Evolutionary conservation across 2,888 invertebrate genomes (phyloP).

Genomic region (Ornithoptera priamus): DNA sequence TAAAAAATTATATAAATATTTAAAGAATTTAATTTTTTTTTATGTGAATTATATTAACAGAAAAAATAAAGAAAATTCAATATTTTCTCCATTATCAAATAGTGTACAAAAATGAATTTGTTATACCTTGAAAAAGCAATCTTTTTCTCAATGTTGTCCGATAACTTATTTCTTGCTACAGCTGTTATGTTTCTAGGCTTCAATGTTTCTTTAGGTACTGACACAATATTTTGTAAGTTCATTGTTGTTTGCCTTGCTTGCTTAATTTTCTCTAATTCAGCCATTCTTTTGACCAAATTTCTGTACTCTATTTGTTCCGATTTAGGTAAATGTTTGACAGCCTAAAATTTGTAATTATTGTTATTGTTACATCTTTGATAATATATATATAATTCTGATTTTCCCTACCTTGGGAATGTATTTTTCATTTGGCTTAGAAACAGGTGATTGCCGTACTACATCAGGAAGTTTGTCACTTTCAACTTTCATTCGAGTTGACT

Average conservation of each 20-base stretch:
- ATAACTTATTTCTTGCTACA: conserved; percentile 37
- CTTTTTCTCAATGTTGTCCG: conserved; percentile 56
- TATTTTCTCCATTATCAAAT: neutral
- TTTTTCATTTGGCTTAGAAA: conserved; percentile 56
- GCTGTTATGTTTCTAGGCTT: conserved; percentile 58
- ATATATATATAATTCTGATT: conserved; percentile 12
- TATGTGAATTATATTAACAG: neutral
- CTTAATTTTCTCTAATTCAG: conserved; percentile 72
- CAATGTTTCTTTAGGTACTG: conserved; percentile 55
- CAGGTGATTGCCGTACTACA: conserved; percentile 48
- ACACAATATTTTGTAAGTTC: conserved; percentile 40
- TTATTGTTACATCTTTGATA: conserved; percentile 5
- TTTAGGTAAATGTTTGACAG: conserved; percentile 71
- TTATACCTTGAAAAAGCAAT: conserved; percentile 66
- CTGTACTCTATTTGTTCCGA: conserved; percentile 74
- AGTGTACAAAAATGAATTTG: neutral
- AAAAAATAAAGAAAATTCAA: neutral
- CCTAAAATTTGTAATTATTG: conserved; percentile 48
- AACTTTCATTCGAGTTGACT: conserved; percentile 67
- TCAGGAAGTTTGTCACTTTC: conserved; percentile 59
- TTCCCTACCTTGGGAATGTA: conserved; percentile 69
- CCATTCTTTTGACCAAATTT: conserved; percentile 72
- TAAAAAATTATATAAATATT: no score
- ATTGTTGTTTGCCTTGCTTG: conserved; percentile 60
- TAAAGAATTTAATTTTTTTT: neutral